A percentile compares a stretch with the other conserved stretches of the same genome.
Conservation (phyloP, 2,888 invertebrate species). For the Drosophila ezoana region DNA sequence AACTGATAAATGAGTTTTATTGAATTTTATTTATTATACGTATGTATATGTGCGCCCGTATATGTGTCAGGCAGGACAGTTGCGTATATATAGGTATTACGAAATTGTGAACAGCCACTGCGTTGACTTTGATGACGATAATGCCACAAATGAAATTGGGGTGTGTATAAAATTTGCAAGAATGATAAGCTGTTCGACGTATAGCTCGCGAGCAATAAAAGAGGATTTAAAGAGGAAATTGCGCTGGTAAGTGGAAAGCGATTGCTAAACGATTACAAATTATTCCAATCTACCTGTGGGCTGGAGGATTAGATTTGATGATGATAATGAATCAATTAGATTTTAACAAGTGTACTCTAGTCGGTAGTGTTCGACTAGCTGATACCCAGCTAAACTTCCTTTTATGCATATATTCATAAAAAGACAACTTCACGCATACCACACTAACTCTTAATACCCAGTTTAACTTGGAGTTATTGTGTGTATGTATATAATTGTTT, state of each 20-base stretch:
- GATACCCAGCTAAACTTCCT: not conserved
- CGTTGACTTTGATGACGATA: constrained; percentile 27
- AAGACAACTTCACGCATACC: too few species aligned
- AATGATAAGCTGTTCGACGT: constrained; percentile 26
- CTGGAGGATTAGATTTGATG: constrained; percentile 19
- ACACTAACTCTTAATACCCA: too few species aligned
- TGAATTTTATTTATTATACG: constrained; percentile 41
- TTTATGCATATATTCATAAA: too few species aligned
- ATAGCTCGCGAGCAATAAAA: constrained; percentile 27
- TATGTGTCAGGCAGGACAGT: constrained; percentile 4
- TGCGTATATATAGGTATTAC: constrained; percentile 6
- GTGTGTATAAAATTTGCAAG: constrained; percentile 13
- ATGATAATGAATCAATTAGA: constrained; percentile 18
- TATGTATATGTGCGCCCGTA: constrained; percentile 3
- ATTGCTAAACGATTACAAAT: constrained; percentile 64
- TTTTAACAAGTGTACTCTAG: not conserved
- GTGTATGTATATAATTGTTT: too few species aligned
- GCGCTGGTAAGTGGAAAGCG: constrained; percentile 39
- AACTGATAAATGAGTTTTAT: constrained; percentile 71
- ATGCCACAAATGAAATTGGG: constrained; percentile 18
- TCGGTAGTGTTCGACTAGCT: not conserved
- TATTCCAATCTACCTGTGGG: constrained; percentile 38
- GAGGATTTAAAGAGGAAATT: constrained; percentile 58
- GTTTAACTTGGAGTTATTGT: too few species aligned
- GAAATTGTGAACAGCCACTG: constrained; percentile 25